Base-by-base conservation (phyloP, 1,140 invertebrate species). In the Drosophila micromelanica region DNA sequence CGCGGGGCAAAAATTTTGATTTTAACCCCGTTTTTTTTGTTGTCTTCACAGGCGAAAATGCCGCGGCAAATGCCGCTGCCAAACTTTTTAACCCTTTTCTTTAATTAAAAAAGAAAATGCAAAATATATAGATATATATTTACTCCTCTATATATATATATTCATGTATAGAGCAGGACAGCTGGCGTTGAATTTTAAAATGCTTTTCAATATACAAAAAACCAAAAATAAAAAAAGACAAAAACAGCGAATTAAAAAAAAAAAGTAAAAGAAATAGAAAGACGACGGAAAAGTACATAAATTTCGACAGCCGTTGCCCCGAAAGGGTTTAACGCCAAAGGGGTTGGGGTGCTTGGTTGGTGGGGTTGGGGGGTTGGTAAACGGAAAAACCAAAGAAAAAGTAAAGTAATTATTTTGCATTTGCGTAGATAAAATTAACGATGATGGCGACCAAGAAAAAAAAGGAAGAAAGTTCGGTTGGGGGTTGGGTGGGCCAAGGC, bases 361-460 rank as follows among this genome's bases (percentile, higher is more conserved):
- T n/a, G 15, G 17, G 8, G 3, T 5, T 12, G 51, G 30, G 11
- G 49, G 37, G 1, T 27, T 32, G 32, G 67, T 11, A 54, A 61
- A 68, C 12, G 42, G 56, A 17, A 65, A 80, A 86, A 87, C 78
- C 82, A 87, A 87, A 86, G 81, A 87, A 86, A 87, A 86, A 87
- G 82, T 87, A 87, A 87, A 87, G 82, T 87, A 87, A 87, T 87
- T 87, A 87, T 87, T 87, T 87, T 87, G 82, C 82, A 87, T 87
- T 87, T 87, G 82, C 82, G 78, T 87, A 87, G 82, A 87, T 87
- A 87, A 86, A 86, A 86, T 86, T 86, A 86, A 86, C 81, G 81
- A 85, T 86, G 80, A 85, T 86, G 81, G 76, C 61, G 15, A 40
- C 56, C 43, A 49, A 32, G 35, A 56, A 62, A 30, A 8, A 52